Evolutionary conservation across 1,140 invertebrate species (phyloP).

Genomic region (Maconellicoccus hirsutus): DNA sequence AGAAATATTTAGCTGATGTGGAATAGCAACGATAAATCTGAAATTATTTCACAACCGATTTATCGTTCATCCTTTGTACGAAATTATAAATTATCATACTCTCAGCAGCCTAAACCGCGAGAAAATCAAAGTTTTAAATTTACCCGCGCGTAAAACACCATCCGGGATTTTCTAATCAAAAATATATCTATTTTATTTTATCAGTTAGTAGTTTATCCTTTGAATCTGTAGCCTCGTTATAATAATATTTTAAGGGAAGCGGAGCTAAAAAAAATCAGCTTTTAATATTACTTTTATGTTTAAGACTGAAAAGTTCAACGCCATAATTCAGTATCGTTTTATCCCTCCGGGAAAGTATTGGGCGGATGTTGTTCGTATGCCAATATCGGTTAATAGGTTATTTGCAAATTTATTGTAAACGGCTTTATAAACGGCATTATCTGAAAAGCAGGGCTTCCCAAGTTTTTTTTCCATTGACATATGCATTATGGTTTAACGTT

Average conservation of each 20-base stretch:
- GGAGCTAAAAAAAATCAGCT: neutral
- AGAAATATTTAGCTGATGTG: too few species aligned
- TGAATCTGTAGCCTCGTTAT: neutral
- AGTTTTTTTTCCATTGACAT: neutral
- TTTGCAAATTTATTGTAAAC: neutral
- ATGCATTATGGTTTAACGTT: too few species aligned
- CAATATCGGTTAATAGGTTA: constrained; percentile 5
- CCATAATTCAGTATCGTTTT: neutral
- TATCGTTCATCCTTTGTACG: too few species aligned
- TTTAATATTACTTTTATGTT: neutral
- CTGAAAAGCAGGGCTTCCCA: neutral
- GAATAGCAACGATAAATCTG: too few species aligned
- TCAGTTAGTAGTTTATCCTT: neutral
- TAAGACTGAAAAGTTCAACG: neutral
- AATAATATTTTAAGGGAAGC: neutral
- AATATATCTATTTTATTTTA: constrained; percentile 6
- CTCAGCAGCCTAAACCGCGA: neutral
- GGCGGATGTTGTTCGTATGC: constrained; percentile 1
- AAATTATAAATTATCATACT: too few species aligned
- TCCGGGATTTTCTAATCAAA: neutral
- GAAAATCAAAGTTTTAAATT: neutral
- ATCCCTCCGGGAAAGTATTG: constrained; percentile 2
- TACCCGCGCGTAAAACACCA: neutral
- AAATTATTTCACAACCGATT: too few species aligned
- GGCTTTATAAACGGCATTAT: constrained; percentile 4